Evolutionary conservation across 2,113 vertebrate genomes (phyloP).

Genomic region (Microcebus murinus): DNA sequence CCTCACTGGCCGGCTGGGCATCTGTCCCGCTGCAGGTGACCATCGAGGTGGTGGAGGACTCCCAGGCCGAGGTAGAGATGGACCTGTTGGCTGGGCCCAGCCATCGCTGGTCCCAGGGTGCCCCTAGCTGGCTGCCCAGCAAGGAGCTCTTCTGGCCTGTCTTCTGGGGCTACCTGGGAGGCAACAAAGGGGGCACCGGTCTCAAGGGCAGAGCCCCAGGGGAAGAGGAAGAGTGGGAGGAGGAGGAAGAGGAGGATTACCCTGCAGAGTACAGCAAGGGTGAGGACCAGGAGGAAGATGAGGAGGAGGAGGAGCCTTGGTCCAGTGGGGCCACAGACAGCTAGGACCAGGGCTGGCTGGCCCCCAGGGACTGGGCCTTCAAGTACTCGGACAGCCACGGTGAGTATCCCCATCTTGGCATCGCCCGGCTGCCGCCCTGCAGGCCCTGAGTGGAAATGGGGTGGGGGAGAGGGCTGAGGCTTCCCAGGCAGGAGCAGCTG

Average conservation of each 20-base stretch:
- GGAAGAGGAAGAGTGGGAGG: conserved; percentile 78
- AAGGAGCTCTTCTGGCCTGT: conserved; percentile 94
- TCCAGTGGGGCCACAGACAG: conserved; percentile 88
- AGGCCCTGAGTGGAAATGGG: neutral
- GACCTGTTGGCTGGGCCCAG: conserved; percentile 90
- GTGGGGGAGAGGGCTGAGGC: no score
- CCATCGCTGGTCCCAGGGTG: conserved; percentile 88
- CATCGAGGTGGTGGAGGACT: conserved; percentile 92
- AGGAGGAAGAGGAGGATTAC: conserved; percentile 62
- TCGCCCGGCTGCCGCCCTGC: neutral
- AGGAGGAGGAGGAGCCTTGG: conserved; percentile 89
- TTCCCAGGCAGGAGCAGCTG: neutral
- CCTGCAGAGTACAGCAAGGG: conserved; percentile 77
- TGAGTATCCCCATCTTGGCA: conserved; percentile 75
- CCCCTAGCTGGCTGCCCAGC: conserved; percentile 89
- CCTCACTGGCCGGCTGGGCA: neutral
- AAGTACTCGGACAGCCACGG: conserved; percentile 88
- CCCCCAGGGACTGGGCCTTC: conserved; percentile 87
- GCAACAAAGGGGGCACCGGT: conserved; percentile 72
- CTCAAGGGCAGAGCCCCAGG: neutral
- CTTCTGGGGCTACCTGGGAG: conserved; percentile 92
- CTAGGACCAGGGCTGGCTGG: conserved; percentile 87
- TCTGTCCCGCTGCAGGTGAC: conserved; percentile 87
- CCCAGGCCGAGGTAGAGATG: conserved; percentile 93
- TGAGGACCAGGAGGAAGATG: conserved; percentile 83